Base-by-base conservation (phyloP, 2,888 invertebrate species). In the Cynaeus angustus region DNA sequence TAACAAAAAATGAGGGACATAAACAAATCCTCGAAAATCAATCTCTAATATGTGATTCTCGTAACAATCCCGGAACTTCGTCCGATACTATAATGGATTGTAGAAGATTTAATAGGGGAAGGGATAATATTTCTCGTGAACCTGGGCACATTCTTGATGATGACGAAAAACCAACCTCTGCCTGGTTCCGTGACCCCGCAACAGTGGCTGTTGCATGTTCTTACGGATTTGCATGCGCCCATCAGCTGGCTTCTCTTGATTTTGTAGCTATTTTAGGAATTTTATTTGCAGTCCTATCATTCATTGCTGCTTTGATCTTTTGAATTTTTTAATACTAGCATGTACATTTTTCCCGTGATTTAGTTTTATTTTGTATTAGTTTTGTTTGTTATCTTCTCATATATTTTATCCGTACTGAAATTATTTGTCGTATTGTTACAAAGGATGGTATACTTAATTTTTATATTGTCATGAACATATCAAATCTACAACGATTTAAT, bases 131-230 rank as follows among this genome's bases (percentile, higher is more conserved):
- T 33, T 53, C 16, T 3, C 12, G 12, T 37, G 45, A 59, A 30
- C 30, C 30, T 66, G 73, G 77, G 77, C 77, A 78, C 76, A 77
- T 77, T 75, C 75, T 75, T 70, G 74, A 74, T 68, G 74, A 75
- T 70, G 72, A 61, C 66, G 45, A 50, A 43, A 76, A 73, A 72
- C 72, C 71, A 69, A 64, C 56, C 45, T 38, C 71, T 74, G 81
- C 86, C 85, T 90, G 89, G 89, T 89, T 88, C 86, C 87, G 88
- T 72, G 85, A 85, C 85, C 86, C 88, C 78, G 86, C 91, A 87
- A 89, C 89, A 83, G 85, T 92, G 87, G 88, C 91, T 87, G 87
- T 93, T 88, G 92, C 92, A 89, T 92, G 92, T 87, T 89, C 92
- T 81, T 91, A 92, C 87, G 91, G 92, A 82, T 83, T 91, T 87